These are phyloP conservation scores for Fulica atra DNA, from an alignment of 2,113 vertebrate species.

Conservation along the genomic window DNA sequence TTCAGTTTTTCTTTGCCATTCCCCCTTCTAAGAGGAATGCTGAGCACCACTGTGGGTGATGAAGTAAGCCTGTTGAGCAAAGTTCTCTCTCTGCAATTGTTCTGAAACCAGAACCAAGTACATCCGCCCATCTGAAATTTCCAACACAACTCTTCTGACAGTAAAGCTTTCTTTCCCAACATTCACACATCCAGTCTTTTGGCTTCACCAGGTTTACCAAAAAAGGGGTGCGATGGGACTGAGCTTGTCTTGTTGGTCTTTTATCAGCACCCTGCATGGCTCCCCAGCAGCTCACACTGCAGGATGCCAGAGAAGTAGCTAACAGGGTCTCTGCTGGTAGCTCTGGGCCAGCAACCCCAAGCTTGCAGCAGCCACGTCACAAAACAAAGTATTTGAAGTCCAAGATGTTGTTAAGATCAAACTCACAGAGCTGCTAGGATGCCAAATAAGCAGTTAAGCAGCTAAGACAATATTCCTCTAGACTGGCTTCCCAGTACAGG, in stretches of 20 bases:
- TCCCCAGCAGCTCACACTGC: rapidly evolving
- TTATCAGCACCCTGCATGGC: rapidly evolving
- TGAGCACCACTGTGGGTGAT: neutral
- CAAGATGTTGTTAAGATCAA: neutral
- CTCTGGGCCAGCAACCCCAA: neutral
- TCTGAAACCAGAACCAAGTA: neutral
- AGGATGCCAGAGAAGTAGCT: neutral
- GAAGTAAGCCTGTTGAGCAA: neutral
- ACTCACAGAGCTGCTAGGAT: neutral
- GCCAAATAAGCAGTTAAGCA: neutral
- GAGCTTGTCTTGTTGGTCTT: neutral
- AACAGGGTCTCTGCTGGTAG: neutral
- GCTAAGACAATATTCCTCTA: neutral
- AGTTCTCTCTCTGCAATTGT: neutral
- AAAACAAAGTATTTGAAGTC: neutral
- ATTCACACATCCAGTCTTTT: neutral
- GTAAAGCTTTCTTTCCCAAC: neutral
- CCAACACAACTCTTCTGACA: neutral
- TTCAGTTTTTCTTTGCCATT: neutral
- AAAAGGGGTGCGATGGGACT: neutral
- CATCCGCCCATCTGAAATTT: neutral
- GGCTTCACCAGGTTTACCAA: neutral
- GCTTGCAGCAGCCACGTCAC: neutral
- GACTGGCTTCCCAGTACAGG: neutral
- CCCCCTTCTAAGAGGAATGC: neutral